phyloP scores from a whole-genome alignment of 2,797 vertebrate genomes.

The Chelonia mydas region DNA sequence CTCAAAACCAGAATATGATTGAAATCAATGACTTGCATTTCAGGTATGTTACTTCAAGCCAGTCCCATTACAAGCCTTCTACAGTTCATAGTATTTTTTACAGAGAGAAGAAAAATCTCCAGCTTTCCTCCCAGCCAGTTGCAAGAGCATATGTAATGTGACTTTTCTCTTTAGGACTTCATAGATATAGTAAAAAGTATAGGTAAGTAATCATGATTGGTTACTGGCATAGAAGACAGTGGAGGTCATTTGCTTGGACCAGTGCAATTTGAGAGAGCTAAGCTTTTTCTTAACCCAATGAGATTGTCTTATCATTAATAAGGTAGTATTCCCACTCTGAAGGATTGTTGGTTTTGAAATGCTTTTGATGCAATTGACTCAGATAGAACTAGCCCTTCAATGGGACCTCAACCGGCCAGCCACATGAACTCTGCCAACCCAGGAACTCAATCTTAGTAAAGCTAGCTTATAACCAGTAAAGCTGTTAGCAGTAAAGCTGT shows the following conservation, averaged over 20 bases:
- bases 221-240: background rate
- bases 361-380: too few relatives aligned
- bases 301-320: background rate
- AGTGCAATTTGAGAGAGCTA: too few relatives aligned
- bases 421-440: background rate
- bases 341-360: background rate
- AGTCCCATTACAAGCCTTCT: too few relatives aligned
- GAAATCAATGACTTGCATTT: background rate
- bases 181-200: too few relatives aligned
- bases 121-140: background rate
- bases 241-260: too few relatives aligned
- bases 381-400: too few relatives aligned
- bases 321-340: background rate
- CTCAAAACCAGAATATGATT: background rate
- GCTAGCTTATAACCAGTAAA: background rate
- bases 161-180: background rate
- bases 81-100: background rate
- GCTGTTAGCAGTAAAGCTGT: too few relatives aligned
- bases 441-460: background rate
- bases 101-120: background rate
- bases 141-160: background rate
- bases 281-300: background rate
- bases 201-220: background rate
- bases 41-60: background rate
- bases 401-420: background rate